Conservation (phyloP, 2,888 invertebrate genomes). For the Noctua janthina region DNA sequence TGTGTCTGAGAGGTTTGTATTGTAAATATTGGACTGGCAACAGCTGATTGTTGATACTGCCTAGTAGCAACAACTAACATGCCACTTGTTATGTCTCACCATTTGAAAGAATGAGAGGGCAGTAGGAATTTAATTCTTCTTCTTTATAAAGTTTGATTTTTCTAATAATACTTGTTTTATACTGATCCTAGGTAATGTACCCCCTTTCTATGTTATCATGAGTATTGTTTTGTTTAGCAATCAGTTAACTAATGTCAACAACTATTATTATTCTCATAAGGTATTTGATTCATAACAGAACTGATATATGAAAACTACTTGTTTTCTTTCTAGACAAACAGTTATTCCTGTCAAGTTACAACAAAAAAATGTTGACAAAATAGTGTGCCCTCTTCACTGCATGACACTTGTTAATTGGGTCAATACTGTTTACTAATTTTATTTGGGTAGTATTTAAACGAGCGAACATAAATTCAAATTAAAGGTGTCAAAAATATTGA, state of each 20-base stretch:
- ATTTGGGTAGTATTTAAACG: too few relatives aligned
- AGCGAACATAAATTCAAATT: too few relatives aligned
- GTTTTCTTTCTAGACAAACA: not conserved
- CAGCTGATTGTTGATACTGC: slow-evolving; percentile 67
- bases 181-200: not conserved
- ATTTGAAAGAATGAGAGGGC: slow-evolving; percentile 17
- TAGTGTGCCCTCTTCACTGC: not conserved
- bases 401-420: slow-evolving; percentile 4
- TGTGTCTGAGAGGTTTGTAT: slow-evolving; percentile 54
- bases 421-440: slow-evolving; percentile 34
- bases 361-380: not conserved
- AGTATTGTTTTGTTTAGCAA: not conserved
- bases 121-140: slow-evolving; percentile 9
- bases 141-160: not conserved
- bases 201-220: slow-evolving; percentile 14
- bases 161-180: not conserved
- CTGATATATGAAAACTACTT: not conserved
- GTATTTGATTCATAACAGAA: not conserved
- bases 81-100: slow-evolving; percentile 34
- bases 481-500: too few relatives aligned
- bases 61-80: slow-evolving; percentile 44
- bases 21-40: slow-evolving; percentile 60
- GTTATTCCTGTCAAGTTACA: not conserved
- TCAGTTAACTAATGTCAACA: not conserved
- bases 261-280: not conserved